Conservation (phyloP, 2,113 vertebrate species). For the Crotalus tigris region DNA sequence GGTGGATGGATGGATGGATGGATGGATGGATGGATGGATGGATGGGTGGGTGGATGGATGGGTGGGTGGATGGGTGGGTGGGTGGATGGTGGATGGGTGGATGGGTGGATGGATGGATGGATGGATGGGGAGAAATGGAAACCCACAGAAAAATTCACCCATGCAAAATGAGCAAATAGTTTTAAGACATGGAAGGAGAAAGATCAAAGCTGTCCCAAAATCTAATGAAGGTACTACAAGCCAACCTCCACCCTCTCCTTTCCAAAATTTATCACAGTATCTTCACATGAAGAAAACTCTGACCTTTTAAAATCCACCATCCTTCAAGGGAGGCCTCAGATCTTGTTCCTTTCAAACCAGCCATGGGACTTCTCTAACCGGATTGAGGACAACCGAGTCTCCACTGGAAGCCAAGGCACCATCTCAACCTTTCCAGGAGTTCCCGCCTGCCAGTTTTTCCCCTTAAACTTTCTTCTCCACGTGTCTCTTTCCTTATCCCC, state of each 20-base stretch:
- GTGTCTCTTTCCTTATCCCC: neutral
- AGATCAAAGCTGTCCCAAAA: neutral
- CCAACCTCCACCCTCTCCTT: neutral
- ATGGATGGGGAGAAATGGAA: neutral
- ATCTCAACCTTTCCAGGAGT: neutral
- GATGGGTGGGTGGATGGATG: no score
- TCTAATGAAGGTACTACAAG: neutral
- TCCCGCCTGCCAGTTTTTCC: neutral
- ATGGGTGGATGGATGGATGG: no score
- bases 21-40: fast-evolving
- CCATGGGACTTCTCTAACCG: neutral
- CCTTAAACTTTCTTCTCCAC: neutral
- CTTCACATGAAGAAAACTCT: neutral
- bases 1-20: fast-evolving
- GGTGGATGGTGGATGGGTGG: no score
- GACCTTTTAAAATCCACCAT: neutral
- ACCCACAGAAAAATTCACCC: neutral
- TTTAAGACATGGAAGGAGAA: neutral
- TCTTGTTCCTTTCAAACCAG: neutral
- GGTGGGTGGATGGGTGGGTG: neutral
- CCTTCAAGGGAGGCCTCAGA: neutral
- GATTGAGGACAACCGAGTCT: neutral
- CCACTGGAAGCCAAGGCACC: neutral
- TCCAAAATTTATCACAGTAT: neutral
- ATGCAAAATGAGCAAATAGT: neutral